These are phyloP conservation scores for Lutraria lutraria DNA, from an alignment of 2,888 invertebrate genomes.

Conservation along the genomic window DNA sequence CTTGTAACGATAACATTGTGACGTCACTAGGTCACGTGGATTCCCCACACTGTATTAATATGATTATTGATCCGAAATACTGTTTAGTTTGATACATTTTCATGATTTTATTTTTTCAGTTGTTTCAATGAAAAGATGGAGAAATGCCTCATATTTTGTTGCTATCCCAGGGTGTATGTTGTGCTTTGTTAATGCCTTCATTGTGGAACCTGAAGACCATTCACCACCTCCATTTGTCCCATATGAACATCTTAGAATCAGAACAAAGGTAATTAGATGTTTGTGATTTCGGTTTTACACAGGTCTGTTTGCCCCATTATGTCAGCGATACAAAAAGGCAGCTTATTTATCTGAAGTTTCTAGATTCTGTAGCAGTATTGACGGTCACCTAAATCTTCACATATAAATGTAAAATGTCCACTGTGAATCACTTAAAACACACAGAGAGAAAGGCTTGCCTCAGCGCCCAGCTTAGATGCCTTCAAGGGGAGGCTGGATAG, in stretches of 20 bases:
- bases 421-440: neutral
- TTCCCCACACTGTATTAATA: no score
- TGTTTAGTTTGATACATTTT: no score
- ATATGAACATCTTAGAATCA: constrained; percentile 59
- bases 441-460: no score
- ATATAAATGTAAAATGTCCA: neutral
- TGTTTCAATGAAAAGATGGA: constrained; percentile 19
- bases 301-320: neutral
- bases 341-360: neutral
- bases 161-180: constrained; percentile 26
- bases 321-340: neutral
- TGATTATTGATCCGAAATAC: no score
- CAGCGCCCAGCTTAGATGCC: no score
- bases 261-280: constrained; percentile 49
- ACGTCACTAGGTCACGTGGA: no score
- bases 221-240: constrained; percentile 47
- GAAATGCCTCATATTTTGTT: neutral
- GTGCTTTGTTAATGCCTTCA: constrained; percentile 18
- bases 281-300: neutral
- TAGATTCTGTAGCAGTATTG: neutral
- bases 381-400: neutral
- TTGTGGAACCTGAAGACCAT: constrained; percentile 47
- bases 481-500: no score
- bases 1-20: no score
- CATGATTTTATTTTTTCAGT: neutral